Evolutionary conservation across 2,888 invertebrate genomes (phyloP).

Genomic region (Philopedon plagiatum): DNA sequence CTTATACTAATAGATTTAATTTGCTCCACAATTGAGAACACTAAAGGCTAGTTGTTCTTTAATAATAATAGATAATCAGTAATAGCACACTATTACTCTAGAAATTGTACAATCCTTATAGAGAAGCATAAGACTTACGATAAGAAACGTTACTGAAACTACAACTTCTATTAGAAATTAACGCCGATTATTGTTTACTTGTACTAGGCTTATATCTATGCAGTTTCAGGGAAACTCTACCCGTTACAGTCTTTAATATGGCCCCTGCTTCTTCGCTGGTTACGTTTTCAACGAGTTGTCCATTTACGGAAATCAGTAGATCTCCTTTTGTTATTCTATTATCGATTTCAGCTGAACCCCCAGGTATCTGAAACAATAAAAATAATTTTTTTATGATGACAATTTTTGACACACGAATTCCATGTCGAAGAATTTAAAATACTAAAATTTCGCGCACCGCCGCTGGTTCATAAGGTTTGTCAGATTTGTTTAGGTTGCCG

Average conservation of each 20-base stretch:
- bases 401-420: not conserved
- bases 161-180: constrained; percentile 35
- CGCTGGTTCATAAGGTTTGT: too few species aligned
- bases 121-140: constrained; percentile 22
- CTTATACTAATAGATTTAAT: constrained; percentile 28
- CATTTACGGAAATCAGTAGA: constrained; percentile 90
- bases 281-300: constrained; percentile 82
- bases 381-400: not conserved
- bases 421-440: not conserved
- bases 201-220: constrained; percentile 84
- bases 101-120: constrained; percentile 26
- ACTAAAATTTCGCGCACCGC: too few species aligned
- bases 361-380: constrained; percentile 77
- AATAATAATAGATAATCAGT: constrained; percentile 43
- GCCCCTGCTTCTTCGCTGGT: constrained; percentile 90
- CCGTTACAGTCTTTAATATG: constrained; percentile 88
- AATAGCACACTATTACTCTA: constrained; percentile 23
- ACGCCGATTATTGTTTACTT: constrained; percentile 51
- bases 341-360: constrained; percentile 89
- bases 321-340: constrained; percentile 94
- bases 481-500: too few species aligned
- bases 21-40: constrained; percentile 39
- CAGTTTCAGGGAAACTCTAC: constrained; percentile 86
- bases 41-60: constrained; percentile 11
- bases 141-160: constrained; percentile 29